These are phyloP conservation scores for Potorous gilbertii DNA, from an alignment of 2,797 vertebrate species.

Conservation along the genomic window DNA sequence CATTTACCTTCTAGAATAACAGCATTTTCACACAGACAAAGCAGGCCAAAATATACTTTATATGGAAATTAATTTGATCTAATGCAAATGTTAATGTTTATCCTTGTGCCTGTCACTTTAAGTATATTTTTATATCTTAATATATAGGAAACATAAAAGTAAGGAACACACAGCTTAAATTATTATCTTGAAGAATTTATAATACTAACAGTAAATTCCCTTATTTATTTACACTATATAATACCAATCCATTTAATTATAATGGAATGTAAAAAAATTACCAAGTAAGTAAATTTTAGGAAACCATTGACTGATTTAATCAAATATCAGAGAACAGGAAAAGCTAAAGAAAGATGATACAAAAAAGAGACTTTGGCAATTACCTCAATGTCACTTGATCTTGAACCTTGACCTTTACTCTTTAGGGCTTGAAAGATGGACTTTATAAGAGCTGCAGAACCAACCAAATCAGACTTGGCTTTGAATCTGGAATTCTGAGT, in stretches of 20 bases:
- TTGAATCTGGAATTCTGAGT: conserved; percentile 86
- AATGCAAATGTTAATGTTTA: conserved; percentile 41
- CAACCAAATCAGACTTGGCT: conserved; percentile 88
- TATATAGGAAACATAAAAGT: conserved; percentile 56
- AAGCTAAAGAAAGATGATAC: conserved; percentile 87
- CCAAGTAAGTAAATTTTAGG: conserved; percentile 61
- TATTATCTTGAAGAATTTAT: conserved; percentile 27
- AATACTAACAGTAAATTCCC: conserved; percentile 52
- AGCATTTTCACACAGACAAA: conserved; percentile 38
- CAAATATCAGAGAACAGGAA: conserved; percentile 67
- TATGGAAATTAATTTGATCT: conserved; percentile 20
- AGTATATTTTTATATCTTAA: conserved; percentile 49
- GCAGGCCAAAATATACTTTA: conserved; percentile 50
- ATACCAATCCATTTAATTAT: conserved; percentile 54
- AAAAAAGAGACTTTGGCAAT: conserved; percentile 86
- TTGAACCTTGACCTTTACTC: conserved; percentile 94
- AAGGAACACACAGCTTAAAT: conserved; percentile 49
- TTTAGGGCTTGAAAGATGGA: conserved; percentile 92
- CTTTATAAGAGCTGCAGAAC: conserved; percentile 85
- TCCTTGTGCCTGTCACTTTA: conserved; percentile 43
- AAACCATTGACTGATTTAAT: conserved; percentile 52
- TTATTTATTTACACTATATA: conserved; percentile 47
- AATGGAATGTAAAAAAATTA: conserved; percentile 60
- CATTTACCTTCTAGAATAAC: conserved; percentile 52
- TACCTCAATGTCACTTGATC: conserved; percentile 94